phyloP scores from a whole-genome alignment of 2,797 vertebrate genomes.

The Podarcis lilfordi region DNA sequence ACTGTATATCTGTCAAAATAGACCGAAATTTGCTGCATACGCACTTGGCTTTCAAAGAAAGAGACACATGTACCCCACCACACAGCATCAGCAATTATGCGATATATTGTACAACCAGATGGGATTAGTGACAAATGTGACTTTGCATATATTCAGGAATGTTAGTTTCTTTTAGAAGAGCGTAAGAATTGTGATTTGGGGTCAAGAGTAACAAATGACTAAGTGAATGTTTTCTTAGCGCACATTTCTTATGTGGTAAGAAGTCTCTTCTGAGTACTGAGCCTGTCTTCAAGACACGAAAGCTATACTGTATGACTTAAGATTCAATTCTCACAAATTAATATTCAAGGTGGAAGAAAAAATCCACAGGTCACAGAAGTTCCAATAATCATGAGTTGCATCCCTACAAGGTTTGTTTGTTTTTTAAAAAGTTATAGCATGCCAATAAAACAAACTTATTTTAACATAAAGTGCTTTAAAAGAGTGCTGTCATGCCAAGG shows the following conservation, averaged over 20 bases:
- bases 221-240: not conserved
- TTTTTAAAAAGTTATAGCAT: too few relatives aligned
- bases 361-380: not conserved
- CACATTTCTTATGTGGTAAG: not conserved
- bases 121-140: not conserved
- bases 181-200: slow-evolving; percentile 13
- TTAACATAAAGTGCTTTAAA: not conserved
- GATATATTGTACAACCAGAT: not conserved
- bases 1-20: not conserved
- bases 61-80: not conserved
- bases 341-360: not conserved
- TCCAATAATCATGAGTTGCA: not conserved
- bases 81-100: not conserved
- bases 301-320: not conserved
- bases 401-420: not conserved
- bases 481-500: too few relatives aligned
- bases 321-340: not conserved
- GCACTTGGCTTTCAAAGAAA: not conserved
- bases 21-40: slow-evolving; percentile 11
- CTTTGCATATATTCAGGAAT: not conserved
- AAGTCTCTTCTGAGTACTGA: not conserved
- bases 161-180: not conserved
- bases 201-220: not conserved
- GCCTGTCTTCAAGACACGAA: not conserved
- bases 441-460: too few relatives aligned